phyloP scores from a whole-genome alignment of 2,113 vertebrate genomes.

The Chaetodon trifascialis region DNA sequence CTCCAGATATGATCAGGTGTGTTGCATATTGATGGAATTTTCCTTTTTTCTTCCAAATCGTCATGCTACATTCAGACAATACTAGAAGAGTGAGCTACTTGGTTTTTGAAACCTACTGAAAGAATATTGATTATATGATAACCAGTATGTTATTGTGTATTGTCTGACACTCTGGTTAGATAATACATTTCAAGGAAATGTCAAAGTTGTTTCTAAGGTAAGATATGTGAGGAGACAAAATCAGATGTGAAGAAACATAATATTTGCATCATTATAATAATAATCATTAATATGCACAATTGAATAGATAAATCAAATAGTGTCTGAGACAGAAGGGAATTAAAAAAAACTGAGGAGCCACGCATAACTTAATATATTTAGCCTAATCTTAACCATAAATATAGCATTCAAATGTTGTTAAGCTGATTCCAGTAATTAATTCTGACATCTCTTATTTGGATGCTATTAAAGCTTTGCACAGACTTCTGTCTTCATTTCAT shows the following conservation, averaged over 20 bases:
- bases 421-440: not conserved
- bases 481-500: conserved; percentile 18
- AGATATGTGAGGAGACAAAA: not conserved
- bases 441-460: not conserved
- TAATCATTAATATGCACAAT: not conserved
- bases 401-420: not conserved
- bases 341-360: not conserved
- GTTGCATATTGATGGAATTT: not conserved
- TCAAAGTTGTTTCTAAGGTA: not conserved
- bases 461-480: not conserved
- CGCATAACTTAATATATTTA: not conserved
- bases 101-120: conserved; percentile 56
- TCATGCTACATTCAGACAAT: not conserved
- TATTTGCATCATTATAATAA: not conserved
- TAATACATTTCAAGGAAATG: conserved; percentile 33
- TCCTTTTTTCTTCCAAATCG: not conserved
- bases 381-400: not conserved
- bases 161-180: conserved; percentile 16
- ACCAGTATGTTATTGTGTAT: conserved; percentile 42
- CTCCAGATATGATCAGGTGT: not conserved
- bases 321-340: not conserved
- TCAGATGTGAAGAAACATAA: not conserved
- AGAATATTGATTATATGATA: conserved; percentile 60
- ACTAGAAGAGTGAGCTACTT: not conserved
- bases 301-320: not conserved